Conservation (phyloP, 2,888 invertebrate species). For the Chalcis sispes region DNA sequence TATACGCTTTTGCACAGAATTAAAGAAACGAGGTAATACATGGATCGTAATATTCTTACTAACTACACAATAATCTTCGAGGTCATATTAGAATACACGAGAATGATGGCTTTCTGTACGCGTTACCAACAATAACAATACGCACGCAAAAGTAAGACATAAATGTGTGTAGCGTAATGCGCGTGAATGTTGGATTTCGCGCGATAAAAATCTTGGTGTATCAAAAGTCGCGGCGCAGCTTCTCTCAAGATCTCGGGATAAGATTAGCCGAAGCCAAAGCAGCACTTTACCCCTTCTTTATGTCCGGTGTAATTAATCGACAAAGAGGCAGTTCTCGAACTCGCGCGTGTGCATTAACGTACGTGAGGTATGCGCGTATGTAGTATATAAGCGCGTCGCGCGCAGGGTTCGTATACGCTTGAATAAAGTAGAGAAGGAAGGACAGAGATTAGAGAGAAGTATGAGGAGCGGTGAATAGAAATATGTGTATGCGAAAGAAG, state of each 20-base stretch:
- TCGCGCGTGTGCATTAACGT: not conserved
- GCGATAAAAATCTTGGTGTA: not conserved
- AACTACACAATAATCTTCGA: not conserved
- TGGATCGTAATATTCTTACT: conserved; percentile 8
- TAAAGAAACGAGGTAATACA: not conserved
- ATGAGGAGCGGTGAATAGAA: not conserved
- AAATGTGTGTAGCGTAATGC: not conserved
- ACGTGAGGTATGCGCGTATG: not conserved
- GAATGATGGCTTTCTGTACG: not conserved
- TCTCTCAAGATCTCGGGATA: conserved; percentile 23
- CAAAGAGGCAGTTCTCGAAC: not conserved
- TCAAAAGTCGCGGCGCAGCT: conserved; percentile 15
- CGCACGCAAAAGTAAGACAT: too few species aligned
- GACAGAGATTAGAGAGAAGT: conserved; percentile 13
- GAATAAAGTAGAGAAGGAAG: not conserved
- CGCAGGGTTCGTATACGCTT: too few species aligned
- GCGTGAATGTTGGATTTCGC: not conserved
- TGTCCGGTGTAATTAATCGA: conserved; percentile 33
- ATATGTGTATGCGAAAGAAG: not conserved
- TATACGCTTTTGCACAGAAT: too few species aligned
- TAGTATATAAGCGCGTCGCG: too few species aligned
- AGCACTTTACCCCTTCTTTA: not conserved
- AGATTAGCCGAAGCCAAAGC: conserved; percentile 18
- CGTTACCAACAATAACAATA: too few species aligned
- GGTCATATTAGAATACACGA: not conserved